Evolutionary conservation across 1,140 invertebrate genomes (phyloP), one percentile per base, ranked within the genome.

Genomic region (Calosoma granatense): DNA sequence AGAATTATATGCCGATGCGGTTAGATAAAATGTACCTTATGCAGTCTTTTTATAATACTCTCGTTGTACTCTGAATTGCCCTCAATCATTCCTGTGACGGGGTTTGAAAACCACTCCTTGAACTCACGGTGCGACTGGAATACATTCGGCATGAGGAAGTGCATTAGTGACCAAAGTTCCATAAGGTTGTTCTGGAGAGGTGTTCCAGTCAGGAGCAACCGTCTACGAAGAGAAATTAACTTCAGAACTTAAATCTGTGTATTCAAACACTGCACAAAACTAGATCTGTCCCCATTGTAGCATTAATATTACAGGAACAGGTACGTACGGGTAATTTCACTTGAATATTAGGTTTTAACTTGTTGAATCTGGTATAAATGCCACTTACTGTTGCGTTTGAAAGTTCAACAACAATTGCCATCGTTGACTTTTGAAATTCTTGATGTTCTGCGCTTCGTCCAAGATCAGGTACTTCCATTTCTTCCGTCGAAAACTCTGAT

Each of bases 151-250:
- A 99, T 99, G 6, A 99, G 80, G 76, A 99, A 99, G 78, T 99
- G 97, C 94, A 99, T 97, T 12, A 99, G 74, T 2, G 97, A 98
- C 97, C 97, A 99, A 54, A 99, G 76, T 76, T 99, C 97, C 92
- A 98, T 97, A 56, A 99, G 75, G 75, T 93, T 97, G 73, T 99
- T 99, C 77, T 99, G 97, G 57, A 99, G 79, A 21, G 97, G 97
- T 23, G 97, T 99, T 60, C 97, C 97, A 47, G 97, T 99, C 61
- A 99, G 76, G 51, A 99, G 76, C 39, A 99, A 76, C 43, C 97
- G 83, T 60, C 94, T 90, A 69, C 36, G 70, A 76, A 58, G 62
- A 58, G 57, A 62, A 57, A 59, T 51, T 36, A 53, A 26, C 21
- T 26, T 36, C 19, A 41, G 53, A 51, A 56, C 47, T 55, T 56